Percentiles rank a stretch among this genome's conserved stretches.
phyloP scores from a whole-genome alignment of 2,888 invertebrate species.

The Odontocolon sp. region DNA sequence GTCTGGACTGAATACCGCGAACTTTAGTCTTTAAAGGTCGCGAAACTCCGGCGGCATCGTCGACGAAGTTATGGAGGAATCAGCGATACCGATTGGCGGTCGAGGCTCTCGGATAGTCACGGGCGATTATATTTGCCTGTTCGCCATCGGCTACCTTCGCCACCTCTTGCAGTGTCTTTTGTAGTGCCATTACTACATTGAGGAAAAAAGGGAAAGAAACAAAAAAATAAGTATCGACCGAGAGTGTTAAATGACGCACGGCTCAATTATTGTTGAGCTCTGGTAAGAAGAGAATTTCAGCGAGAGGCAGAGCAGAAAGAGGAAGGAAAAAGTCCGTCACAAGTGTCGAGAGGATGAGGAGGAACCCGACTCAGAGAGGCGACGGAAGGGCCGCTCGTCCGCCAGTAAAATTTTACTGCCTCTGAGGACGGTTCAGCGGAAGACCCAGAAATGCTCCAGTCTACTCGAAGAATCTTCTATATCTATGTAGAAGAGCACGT shows the following conservation, averaged over 20 bases:
- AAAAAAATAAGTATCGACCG: conserved; percentile 15
- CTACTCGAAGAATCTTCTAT: conserved; percentile 33
- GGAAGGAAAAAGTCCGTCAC: conserved; percentile 44
- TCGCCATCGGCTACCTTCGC: conserved; percentile 28
- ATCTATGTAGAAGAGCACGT: conserved; percentile 40
- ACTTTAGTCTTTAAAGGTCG: conserved; percentile 80
- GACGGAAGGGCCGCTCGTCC: conserved; percentile 51
- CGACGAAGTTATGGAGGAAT: conserved; percentile 50
- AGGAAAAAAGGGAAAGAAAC: neutral
- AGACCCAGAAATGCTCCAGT: conserved; percentile 54
- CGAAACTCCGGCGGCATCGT: conserved; percentile 67
- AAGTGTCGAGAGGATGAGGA: conserved; percentile 41
- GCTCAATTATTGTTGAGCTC: conserved; percentile 23
- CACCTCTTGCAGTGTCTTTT: conserved; percentile 12
- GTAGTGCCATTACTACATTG: conserved; percentile 39
- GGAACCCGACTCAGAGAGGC: conserved; percentile 40
- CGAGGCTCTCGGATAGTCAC: conserved; percentile 43
- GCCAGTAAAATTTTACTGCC: conserved; percentile 60
- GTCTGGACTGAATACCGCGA: conserved; percentile 76
- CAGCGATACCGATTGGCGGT: conserved; percentile 18
- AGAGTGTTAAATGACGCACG: conserved; percentile 49
- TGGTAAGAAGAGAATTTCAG: conserved; percentile 39
- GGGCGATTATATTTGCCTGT: conserved; percentile 33
- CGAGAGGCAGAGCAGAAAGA: conserved; percentile 30
- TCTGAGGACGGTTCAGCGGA: conserved; percentile 44